phyloP scores from a whole-genome alignment of 2,797 vertebrate species.

The Diceros bicornis region DNA sequence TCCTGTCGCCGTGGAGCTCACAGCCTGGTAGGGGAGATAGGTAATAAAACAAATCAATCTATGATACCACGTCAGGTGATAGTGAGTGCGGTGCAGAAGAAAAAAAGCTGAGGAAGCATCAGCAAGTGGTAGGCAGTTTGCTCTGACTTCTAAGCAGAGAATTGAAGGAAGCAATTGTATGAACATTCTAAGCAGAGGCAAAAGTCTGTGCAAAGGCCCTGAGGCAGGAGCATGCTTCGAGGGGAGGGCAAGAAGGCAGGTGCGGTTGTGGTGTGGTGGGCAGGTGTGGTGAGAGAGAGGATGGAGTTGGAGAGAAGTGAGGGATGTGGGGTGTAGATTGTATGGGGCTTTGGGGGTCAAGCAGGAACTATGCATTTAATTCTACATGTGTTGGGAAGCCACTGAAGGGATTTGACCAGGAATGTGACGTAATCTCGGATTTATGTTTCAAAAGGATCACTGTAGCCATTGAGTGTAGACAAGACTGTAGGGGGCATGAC shows the following conservation, averaged over 20 bases:
- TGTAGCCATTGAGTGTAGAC: not conserved
- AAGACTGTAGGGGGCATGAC: not conserved
- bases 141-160: not conserved
- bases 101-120: constrained; percentile 24
- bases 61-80: not conserved
- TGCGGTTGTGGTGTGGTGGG: not conserved
- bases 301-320: not conserved
- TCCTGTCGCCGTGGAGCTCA: not conserved
- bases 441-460: constrained; percentile 2
- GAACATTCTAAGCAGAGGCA: not conserved
- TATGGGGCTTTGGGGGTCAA: not conserved
- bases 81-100: not conserved
- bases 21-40: not conserved
- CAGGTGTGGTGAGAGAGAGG: not conserved
- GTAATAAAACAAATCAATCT: not conserved
- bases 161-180: not conserved
- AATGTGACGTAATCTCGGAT: not conserved
- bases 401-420: not conserved
- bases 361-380: not conserved
- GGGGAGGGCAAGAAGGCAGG: not conserved
- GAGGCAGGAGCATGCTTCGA: not conserved
- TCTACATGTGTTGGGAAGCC: not conserved
- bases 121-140: not conserved
- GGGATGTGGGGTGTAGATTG: not conserved
- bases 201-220: constrained; percentile 55